Evolutionary conservation across 2,113 vertebrate genomes (phyloP).

Genomic region (Petrocephalus zakoni): DNA sequence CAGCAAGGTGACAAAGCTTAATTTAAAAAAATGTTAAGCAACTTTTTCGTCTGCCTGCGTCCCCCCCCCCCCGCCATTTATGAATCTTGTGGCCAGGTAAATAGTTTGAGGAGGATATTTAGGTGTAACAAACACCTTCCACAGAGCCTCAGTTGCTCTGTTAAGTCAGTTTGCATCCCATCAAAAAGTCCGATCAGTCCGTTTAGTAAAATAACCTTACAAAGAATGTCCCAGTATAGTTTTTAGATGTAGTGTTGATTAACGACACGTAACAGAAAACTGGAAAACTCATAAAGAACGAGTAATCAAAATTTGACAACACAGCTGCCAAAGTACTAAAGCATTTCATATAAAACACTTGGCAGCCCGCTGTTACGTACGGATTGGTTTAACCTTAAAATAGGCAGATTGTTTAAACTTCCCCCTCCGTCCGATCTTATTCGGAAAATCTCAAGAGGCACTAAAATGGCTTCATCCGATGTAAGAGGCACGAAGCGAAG

Average conservation of each 20-base stretch:
- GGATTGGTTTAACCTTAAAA: slow-evolving; percentile 2
- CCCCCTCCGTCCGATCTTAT: background rate
- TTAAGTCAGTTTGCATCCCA: background rate
- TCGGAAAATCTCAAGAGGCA: slow-evolving; percentile 2
- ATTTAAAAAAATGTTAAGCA: background rate
- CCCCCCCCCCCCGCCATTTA: background rate
- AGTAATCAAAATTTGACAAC: background rate
- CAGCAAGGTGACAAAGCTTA: background rate
- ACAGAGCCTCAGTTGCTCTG: background rate
- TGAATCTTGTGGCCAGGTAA: background rate
- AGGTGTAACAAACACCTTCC: background rate
- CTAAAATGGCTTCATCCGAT: background rate
- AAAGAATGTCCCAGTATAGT: background rate
- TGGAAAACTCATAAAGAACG: background rate
- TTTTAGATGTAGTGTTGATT: background rate
- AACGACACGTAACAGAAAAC: background rate
- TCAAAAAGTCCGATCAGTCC: background rate
- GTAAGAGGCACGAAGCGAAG: background rate
- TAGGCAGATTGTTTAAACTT: background rate
- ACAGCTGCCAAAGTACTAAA: background rate
- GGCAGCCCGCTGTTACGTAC: background rate
- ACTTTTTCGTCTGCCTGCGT: background rate
- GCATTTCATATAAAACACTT: background rate
- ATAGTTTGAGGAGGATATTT: background rate
- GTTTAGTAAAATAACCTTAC: background rate